A percentile compares a stretch with the other conserved stretches of the same genome.
Conservation (phyloP, 2,888 invertebrate species). For the Tubulanus polymorphus region DNA sequence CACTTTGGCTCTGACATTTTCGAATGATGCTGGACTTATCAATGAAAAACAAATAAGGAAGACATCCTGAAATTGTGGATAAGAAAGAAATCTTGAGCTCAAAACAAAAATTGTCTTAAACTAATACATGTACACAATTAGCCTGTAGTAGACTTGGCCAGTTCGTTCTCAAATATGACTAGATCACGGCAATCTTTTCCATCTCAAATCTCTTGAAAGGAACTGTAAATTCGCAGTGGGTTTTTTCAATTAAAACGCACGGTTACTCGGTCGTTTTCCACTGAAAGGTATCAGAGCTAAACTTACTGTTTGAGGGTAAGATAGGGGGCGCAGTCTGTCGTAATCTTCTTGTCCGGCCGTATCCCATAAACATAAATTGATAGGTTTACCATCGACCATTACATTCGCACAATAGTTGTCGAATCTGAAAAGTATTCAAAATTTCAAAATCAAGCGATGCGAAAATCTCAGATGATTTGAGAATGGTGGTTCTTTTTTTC, state of each 20-base stretch:
- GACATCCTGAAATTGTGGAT: conserved; percentile 77
- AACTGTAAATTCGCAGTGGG: too few relatives aligned
- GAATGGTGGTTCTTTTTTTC: background rate
- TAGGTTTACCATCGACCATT: conserved; percentile 98
- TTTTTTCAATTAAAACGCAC: too few relatives aligned
- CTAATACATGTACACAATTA: too few relatives aligned
- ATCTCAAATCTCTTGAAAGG: too few relatives aligned
- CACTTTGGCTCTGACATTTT: conserved; percentile 97
- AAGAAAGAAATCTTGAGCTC: too few relatives aligned
- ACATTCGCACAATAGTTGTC: conserved; percentile 99
- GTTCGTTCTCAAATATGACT: too few relatives aligned
- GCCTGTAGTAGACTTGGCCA: too few relatives aligned
- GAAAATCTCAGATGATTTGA: background rate
- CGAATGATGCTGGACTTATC: conserved; percentile 98
- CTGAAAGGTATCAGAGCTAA: too few relatives aligned
- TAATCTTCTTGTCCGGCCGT: conserved; percentile 79
- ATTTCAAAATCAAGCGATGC: background rate
- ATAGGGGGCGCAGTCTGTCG: conserved; percentile 86
- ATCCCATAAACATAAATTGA: conserved; percentile 93
- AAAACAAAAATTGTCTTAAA: too few relatives aligned
- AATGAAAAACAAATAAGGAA: conserved; percentile 98
- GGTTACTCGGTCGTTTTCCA: too few relatives aligned
- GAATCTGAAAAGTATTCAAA: conserved; percentile 61
- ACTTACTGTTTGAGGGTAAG: conserved; percentile 84
- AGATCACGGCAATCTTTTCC: too few relatives aligned